Evolutionary conservation across 35 echinoderm and acorn worm species (phyloP), one percentile per base, ranked within the genome.

Genomic region (Diadema setosum): DNA sequence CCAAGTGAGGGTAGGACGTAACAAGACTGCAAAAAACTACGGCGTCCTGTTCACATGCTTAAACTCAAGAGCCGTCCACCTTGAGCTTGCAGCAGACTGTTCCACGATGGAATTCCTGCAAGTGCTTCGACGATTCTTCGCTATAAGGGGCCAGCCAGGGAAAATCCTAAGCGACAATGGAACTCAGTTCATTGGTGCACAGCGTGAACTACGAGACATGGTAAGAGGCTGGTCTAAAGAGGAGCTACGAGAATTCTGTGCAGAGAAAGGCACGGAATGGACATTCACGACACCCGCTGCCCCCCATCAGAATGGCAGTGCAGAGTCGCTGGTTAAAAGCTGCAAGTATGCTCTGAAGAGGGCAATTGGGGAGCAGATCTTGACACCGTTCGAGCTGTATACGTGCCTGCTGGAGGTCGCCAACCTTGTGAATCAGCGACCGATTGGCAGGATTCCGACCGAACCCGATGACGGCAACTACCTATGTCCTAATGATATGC

Each of bases 1-100:
- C 26, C 24, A 57, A 32, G 91, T 93, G 4, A 87, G 58, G 23
- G 57, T 92, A 1, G 70, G 83, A 25, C 42, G 87, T 1, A 94
- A 90, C 55, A 94, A 89, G 41, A 83, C 45, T 0, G 73, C 84
- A 33, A 92, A 92, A 34, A 83, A 92, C 32, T 92, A 92, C 46
- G 90, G 84, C 18, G 91, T 93, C 0, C 55, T 88, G 0, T 93
- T 93, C 80, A 93, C 91, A 50, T 93, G 91, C 80, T 20, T 93
- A 34, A 93, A 93, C 42, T 89, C 85, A 11, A 89, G 86, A 75
- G 91, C 91, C 15, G 91, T 93, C 23, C 86, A 93, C n/a, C n/a
- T n/a, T n/a, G n/a, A n/a, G n/a, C n/a, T n/a, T n/a, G n/a, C n/a
- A n/a, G n/a, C n/a, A n/a, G n/a, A n/a, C n/a, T n/a, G n/a, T n/a